phyloP scores from a whole-genome alignment of 2,113 vertebrate species.

The Eidolon helvum region DNA sequence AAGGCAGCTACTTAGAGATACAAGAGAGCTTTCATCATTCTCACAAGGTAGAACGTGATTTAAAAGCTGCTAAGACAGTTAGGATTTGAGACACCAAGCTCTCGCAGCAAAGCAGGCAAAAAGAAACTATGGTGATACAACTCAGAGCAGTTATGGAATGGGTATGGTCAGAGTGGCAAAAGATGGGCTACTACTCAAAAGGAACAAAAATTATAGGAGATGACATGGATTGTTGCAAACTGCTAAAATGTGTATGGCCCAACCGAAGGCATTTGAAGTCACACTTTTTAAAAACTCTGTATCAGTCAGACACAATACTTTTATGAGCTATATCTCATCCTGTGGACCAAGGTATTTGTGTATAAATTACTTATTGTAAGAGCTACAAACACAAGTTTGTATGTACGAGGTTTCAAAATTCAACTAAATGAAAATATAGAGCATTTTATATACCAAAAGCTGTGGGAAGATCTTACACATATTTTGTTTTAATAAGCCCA shows the following conservation, averaged over 20 bases:
- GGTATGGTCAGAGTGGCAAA: background rate
- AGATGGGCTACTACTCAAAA: background rate
- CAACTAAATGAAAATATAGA: background rate
- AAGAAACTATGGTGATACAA: accelerated
- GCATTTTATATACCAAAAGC: background rate
- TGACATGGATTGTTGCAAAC: background rate
- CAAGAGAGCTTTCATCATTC: background rate
- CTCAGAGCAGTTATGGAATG: background rate
- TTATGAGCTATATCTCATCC: background rate
- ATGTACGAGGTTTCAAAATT: background rate
- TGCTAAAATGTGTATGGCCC: background rate
- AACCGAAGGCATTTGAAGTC: background rate
- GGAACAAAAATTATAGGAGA: background rate
- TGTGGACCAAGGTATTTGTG: background rate
- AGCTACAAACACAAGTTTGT: background rate
- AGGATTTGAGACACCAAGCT: background rate
- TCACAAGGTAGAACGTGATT: background rate
- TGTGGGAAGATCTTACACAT: background rate
- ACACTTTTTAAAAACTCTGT: background rate
- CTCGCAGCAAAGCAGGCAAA: background rate
- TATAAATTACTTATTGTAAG: background rate
- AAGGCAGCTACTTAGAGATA: background rate
- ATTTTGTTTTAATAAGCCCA: background rate
- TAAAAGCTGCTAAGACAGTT: background rate
- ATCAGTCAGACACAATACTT: background rate